Evolutionary conservation across 2,797 vertebrate genomes (phyloP).

Genomic region (Eulemur rubriventer): DNA sequence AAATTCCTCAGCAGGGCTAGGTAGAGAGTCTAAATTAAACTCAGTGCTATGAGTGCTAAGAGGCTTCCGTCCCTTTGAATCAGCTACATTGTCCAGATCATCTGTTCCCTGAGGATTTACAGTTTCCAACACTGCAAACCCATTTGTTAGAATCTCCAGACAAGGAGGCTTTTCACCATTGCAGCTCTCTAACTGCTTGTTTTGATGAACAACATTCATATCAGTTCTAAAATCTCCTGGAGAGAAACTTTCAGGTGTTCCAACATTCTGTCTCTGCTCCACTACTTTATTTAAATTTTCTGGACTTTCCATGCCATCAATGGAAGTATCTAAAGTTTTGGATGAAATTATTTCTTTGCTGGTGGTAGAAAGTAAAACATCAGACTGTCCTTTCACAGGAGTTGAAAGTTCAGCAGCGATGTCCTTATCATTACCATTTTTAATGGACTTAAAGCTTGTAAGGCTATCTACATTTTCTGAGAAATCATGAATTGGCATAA

Average conservation of each 20-base stretch:
- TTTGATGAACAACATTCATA: constrained; percentile 73
- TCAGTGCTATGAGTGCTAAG: constrained; percentile 78
- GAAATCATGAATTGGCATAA: constrained; percentile 87
- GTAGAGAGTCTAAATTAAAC: constrained; percentile 80
- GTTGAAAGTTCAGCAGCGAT: constrained; percentile 81
- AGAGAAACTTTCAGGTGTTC: constrained; percentile 77
- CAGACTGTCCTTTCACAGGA: constrained; percentile 85
- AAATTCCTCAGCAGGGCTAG: constrained; percentile 87
- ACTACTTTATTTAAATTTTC: constrained; percentile 79
- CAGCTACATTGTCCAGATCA: constrained; percentile 81
- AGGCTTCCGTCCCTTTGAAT: constrained; percentile 84
- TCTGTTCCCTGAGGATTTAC: constrained; percentile 89
- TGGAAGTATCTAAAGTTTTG: constrained; percentile 81
- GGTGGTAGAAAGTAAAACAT: constrained; percentile 82
- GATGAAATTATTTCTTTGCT: constrained; percentile 84
- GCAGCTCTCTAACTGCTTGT: constrained; percentile 83
- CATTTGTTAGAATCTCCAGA: constrained; percentile 90
- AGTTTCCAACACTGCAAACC: constrained; percentile 85
- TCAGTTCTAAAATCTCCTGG: constrained; percentile 76
- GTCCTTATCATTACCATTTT: constrained; percentile 83
- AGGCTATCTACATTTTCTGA: constrained; percentile 86
- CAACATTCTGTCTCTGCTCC: constrained; percentile 81
- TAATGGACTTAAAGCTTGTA: constrained; percentile 85
- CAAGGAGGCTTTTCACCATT: constrained; percentile 87
- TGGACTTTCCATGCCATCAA: constrained; percentile 63